Evolutionary conservation across 2,797 vertebrate species (phyloP), one percentile per base, ranked within the genome.

Genomic region (Clarias laeviceps): DNA sequence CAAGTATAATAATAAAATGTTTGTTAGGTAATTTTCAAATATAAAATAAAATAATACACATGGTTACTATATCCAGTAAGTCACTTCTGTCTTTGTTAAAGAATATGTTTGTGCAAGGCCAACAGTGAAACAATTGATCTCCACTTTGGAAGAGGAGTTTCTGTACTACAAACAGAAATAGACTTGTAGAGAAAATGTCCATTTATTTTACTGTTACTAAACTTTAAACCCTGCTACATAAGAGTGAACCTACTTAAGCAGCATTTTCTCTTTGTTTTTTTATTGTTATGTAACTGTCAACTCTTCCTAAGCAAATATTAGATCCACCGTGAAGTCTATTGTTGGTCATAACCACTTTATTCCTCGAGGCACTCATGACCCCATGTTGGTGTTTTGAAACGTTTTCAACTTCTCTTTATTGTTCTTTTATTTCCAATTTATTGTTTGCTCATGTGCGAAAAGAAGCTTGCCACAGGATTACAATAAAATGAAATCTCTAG

Each of bases 401-500:
- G 24, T 72, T 64, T 80, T 73, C 27, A 24, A 34, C 34, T 80
- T 34, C 27, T 22, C 15, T 80, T 5, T 29, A 56, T 27, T 70
- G 29, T 40, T 17, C 8, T 84, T 37, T 79, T 34, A 50, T 68
- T 34, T 65, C 70, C 59, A 22, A 80, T 82, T 76, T 56, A 83
- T 79, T 70, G 61, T 84, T 54, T 84, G 81, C 61, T 82, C 77
- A 82, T 74, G 56, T 32, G 22, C 34, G 66, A 89, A 84, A 87
- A 84, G 68, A 84, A 45, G 32, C 68, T 81, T 85, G 65, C 45
- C 40, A 77, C 86, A 84, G 79, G 76, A 89, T 70, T 85, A 83
- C 80, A 85, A 69, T 88, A 86, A 66, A 32, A 82, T 82, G 77
- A 88, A 82, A 77, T 45, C 77, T 85, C 4, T 84, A 82, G 68